phyloP scores from a whole-genome alignment of 2,113 vertebrate genomes.

The Megaceryle maxima region DNA sequence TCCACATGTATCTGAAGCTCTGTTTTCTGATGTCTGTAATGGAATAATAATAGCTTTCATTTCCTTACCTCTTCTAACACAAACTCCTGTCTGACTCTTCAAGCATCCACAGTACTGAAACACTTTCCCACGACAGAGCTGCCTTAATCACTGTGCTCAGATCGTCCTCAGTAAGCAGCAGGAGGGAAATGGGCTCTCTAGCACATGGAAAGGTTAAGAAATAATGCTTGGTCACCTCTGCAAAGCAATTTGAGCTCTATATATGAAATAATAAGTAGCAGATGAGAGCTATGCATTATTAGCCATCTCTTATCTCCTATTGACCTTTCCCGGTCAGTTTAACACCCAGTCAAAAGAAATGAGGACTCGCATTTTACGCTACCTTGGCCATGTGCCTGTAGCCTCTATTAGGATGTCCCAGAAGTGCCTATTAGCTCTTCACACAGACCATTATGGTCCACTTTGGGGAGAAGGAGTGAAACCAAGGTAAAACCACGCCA shows the following conservation, averaged over 20 bases:
- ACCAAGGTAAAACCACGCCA: accelerated
- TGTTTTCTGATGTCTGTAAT: not conserved
- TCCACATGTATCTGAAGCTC: not conserved
- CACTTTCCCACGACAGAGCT: not conserved
- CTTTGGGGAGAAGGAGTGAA: not conserved
- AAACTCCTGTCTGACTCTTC: not conserved
- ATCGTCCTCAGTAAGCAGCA: not conserved
- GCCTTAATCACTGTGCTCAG: not conserved
- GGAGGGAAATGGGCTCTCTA: not conserved
- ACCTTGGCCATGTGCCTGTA: not conserved
- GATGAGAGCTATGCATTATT: constrained; percentile 1
- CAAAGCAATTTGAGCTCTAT: constrained; percentile 1
- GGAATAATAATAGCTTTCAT: not conserved
- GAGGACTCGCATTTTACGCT: not conserved
- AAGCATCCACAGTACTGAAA: not conserved
- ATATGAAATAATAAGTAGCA: not conserved
- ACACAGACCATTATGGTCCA: accelerated
- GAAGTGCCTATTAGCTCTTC: not conserved
- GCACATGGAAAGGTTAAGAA: not conserved
- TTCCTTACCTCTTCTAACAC: not conserved
- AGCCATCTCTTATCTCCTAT: constrained; percentile 4
- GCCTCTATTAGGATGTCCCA: not conserved
- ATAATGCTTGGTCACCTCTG: constrained; percentile 26
- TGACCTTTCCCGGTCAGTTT: constrained; percentile 18
- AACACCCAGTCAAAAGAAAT: not conserved